phyloP scores from a whole-genome alignment of 37 sponge, comb jelly and placozoan species.

The Halisarca cf. caerulea region DNA sequence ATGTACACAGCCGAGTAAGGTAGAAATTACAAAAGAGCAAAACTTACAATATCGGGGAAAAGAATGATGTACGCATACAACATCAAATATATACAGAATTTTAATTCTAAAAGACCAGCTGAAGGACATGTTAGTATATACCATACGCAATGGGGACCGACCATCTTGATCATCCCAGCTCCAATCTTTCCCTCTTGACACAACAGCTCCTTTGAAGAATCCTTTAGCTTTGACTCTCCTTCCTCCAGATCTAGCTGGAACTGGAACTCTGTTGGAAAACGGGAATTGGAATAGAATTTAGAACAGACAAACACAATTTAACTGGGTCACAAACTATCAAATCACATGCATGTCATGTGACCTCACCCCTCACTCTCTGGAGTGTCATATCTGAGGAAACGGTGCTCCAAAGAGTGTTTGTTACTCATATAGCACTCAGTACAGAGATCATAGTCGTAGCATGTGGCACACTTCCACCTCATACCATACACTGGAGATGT shows the following conservation, averaged over 20 bases:
- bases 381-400: slow-evolving; percentile 62
- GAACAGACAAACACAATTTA: too few relatives aligned
- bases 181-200: slow-evolving; percentile 88
- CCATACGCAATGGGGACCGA: too few relatives aligned
- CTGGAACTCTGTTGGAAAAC: background rate
- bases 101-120: too few relatives aligned
- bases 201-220: slow-evolving; percentile 80
- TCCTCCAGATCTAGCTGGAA: slow-evolving; percentile 27
- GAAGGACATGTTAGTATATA: too few relatives aligned
- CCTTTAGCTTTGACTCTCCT: slow-evolving; percentile 60
- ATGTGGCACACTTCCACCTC: slow-evolving; percentile 83
- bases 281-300: too few relatives aligned
- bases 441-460: slow-evolving; percentile 89
- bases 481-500: slow-evolving; percentile 50
- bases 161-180: slow-evolving; percentile 92
- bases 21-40: too few relatives aligned
- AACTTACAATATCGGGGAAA: too few relatives aligned
- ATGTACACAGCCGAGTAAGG: too few relatives aligned
- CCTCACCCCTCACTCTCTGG: slow-evolving; percentile 27
- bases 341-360: too few relatives aligned
- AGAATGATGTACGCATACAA: too few relatives aligned
- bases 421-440: slow-evolving; percentile 75
- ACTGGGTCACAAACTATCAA: too few relatives aligned
- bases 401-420: slow-evolving; percentile 77
- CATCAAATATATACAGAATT: too few relatives aligned